Evolutionary conservation across 2,888 invertebrate species (phyloP).

Genomic region (Idaea straminata): DNA sequence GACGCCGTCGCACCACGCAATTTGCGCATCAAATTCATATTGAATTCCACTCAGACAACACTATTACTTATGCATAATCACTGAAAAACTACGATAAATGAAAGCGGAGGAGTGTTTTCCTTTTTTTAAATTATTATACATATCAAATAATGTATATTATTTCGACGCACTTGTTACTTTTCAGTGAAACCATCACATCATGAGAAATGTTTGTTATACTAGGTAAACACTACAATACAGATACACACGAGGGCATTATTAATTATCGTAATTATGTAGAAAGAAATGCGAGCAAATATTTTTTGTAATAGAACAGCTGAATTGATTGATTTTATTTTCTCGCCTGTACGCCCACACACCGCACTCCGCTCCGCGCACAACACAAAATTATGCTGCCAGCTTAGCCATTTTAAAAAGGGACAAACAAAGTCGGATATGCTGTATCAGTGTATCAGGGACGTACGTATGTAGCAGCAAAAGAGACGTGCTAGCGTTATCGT

Average conservation of each 20-base stretch:
- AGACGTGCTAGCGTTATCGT: too few relatives aligned
- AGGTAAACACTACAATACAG: background rate
- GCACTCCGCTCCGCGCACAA: conserved; percentile 9
- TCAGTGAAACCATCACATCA: background rate
- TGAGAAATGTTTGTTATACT: background rate
- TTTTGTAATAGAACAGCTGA: conserved; percentile 11
- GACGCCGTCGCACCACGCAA: conserved; percentile 82
- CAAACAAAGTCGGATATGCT: background rate
- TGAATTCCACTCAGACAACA: conserved; percentile 22
- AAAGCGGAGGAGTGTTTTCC: background rate
- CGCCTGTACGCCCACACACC: conserved; percentile 25
- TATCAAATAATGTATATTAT: background rate
- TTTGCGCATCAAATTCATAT: conserved; percentile 96
- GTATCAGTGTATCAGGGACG: too few relatives aligned
- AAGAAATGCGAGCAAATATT: background rate
- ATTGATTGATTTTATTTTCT: conserved; percentile 26
- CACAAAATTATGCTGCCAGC: conserved; percentile 6
- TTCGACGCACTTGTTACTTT: background rate
- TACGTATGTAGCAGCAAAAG: too few relatives aligned
- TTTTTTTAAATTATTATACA: conserved; percentile 1
- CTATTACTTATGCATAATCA: conserved; percentile 11
- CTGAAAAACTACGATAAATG: background rate
- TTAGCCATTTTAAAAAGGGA: background rate
- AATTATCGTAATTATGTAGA: conserved; percentile 1
- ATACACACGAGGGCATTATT: background rate